These are phyloP conservation scores for Podargus strigoides DNA, from an alignment of 2,797 vertebrate species.

Conservation along the genomic window DNA sequence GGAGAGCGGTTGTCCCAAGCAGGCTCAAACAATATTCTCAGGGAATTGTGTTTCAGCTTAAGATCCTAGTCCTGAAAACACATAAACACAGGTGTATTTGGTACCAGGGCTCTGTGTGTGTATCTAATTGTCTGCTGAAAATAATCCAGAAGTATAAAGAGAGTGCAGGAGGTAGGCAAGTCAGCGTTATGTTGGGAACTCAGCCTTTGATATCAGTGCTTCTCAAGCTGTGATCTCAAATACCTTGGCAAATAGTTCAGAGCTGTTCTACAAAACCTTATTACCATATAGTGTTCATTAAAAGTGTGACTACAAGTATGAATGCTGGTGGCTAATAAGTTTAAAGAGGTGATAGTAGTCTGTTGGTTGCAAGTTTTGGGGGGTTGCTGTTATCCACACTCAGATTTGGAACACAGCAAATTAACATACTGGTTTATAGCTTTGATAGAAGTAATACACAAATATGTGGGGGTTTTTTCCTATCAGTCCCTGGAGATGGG, in stretches of 20 bases:
- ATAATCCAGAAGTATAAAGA: neutral
- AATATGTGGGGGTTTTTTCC: rapidly evolving
- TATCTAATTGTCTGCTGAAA: neutral
- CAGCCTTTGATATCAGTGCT: neutral
- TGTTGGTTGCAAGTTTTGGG: neutral
- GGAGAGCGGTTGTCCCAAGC: neutral
- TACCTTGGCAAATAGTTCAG: neutral
- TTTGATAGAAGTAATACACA: neutral
- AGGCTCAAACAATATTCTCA: rapidly evolving
- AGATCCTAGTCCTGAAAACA: neutral
- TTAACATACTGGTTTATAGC: rapidly evolving
- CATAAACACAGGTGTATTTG: neutral
- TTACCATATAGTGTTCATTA: neutral
- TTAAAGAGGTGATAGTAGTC: neutral
- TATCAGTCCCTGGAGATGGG: neutral
- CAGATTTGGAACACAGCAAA: neutral
- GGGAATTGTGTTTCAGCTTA: neutral
- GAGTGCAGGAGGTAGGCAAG: neutral
- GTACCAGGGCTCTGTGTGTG: neutral
- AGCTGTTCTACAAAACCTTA: neutral
- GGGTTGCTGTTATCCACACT: neutral
- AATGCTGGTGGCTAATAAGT: neutral
- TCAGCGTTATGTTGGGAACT: neutral
- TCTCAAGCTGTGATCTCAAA: neutral
- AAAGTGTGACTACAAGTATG: neutral